phyloP scores from a whole-genome alignment of 2,113 vertebrate genomes.

The Numenius arquata region DNA sequence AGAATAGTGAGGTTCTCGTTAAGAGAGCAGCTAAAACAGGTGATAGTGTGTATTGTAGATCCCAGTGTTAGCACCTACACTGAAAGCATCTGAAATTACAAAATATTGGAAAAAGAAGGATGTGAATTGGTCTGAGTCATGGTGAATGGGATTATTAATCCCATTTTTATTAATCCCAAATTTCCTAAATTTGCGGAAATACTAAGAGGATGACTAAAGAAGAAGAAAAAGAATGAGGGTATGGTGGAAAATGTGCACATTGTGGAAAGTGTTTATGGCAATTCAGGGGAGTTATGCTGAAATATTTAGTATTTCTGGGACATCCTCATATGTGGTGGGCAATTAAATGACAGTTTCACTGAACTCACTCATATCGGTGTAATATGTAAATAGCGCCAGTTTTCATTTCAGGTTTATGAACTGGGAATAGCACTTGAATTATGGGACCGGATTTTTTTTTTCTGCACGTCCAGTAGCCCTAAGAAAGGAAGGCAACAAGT shows the following conservation, averaged over 20 bases:
- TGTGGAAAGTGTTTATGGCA: neutral
- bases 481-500: neutral
- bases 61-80: neutral
- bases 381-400: neutral
- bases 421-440: neutral
- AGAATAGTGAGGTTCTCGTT: neutral
- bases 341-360: neutral
- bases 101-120: neutral
- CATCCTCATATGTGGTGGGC: accelerated
- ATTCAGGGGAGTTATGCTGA: neutral
- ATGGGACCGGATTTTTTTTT: neutral
- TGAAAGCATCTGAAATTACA: neutral
- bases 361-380: neutral
- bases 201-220: neutral
- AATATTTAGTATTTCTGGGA: neutral
- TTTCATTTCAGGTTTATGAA: neutral
- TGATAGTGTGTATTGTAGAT: neutral
- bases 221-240: neutral
- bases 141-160: accelerated
- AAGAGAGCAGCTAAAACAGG: neutral
- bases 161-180: no score
- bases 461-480: accelerated
- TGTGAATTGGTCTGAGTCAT: neutral
- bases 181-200: neutral
- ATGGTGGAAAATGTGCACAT: neutral